These are phyloP conservation scores for Shinisaurus crocodilurus DNA, from an alignment of 2,113 vertebrate genomes.

Conservation along the genomic window DNA sequence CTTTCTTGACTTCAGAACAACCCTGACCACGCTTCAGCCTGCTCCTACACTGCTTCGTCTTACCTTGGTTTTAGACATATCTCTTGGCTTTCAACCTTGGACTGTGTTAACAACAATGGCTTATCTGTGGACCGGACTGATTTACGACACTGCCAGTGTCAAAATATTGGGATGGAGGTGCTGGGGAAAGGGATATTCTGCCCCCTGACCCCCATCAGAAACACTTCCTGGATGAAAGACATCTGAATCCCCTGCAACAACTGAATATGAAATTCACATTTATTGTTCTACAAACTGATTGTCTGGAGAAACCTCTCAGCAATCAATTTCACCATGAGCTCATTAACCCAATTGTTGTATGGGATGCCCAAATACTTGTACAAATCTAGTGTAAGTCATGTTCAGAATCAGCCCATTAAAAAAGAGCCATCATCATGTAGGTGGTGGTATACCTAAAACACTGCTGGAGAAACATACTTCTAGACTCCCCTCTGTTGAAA, in stretches of 20 bases:
- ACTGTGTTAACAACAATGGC: too few species aligned
- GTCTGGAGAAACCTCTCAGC: background rate
- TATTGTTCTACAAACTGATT: background rate
- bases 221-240: background rate
- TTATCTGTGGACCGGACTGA: too few species aligned
- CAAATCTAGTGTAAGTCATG: background rate
- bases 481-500: background rate
- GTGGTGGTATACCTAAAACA: background rate
- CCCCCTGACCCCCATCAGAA: background rate
- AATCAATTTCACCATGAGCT: background rate
- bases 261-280: background rate
- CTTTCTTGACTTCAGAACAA: too few species aligned
- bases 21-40: too few species aligned
- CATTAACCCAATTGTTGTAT: background rate
- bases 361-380: background rate
- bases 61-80: too few species aligned
- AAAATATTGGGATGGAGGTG: background rate
- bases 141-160: too few species aligned
- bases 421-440: background rate
- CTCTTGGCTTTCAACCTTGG: too few species aligned
- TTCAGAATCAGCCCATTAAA: conserved; percentile 3
- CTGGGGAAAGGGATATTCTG: background rate
- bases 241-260: background rate
- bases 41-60: too few species aligned
- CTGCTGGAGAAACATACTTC: background rate